A percentile compares a stretch with the other conserved stretches of the same genome.
phyloP scores from a whole-genome alignment of 2,113 vertebrate species.

The Felis chaus region DNA sequence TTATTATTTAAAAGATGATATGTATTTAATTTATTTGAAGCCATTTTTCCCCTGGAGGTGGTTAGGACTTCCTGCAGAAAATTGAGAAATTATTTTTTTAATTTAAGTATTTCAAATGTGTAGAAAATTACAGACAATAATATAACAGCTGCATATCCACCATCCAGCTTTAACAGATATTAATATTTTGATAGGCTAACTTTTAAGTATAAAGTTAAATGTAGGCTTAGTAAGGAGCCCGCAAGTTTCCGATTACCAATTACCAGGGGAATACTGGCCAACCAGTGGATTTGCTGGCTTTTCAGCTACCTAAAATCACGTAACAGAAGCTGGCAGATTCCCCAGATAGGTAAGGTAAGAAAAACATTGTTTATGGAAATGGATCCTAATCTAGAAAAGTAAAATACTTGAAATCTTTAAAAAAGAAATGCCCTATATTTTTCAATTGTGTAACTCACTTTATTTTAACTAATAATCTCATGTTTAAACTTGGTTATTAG shows the following conservation, averaged over 20 bases:
- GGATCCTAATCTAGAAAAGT: conserved; percentile 12
- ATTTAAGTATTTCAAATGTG: background rate
- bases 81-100: background rate
- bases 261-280: background rate
- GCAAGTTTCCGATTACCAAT: background rate
- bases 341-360: background rate
- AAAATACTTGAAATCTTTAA: conserved; percentile 8
- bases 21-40: conserved; percentile 20
- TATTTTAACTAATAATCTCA: background rate
- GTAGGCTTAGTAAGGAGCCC: background rate
- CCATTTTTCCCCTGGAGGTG: background rate
- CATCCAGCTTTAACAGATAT: conserved; percentile 18
- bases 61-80: conserved; percentile 18
- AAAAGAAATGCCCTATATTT: conserved; percentile 26
- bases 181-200: background rate
- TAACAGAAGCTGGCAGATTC: conserved; percentile 31
- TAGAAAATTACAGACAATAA: background rate
- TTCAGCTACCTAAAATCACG: background rate
- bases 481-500: background rate
- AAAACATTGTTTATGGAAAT: conserved; percentile 15
- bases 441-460: background rate
- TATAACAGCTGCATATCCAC: background rate
- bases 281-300: background rate
- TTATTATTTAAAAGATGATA: conserved; percentile 24
- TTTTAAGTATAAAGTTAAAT: conserved; percentile 2